Base-by-base conservation (phyloP, 2,113 vertebrate species). In the Zosterops japonicus region DNA sequence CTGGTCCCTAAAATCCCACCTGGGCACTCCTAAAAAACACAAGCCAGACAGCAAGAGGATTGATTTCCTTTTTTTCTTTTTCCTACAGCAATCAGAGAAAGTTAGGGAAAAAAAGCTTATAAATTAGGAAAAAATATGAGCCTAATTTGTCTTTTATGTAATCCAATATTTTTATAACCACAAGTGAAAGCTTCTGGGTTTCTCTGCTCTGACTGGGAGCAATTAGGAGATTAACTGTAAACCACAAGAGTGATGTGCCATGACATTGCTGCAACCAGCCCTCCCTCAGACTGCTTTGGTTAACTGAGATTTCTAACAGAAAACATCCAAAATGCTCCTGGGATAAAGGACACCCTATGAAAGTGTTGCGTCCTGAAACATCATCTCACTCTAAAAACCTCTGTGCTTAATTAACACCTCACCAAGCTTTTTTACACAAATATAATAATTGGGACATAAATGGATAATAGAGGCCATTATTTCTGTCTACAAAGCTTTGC, bases 31-130 rank as follows among this genome's bases (percentile, higher is more conserved):
- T 20, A 11, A 57, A 41, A 29, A 33, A 2, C 35, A 23, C 7
- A 5, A 31, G 6, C 2, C 18, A 65, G 9, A 15, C 22, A 61
- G n/a, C 1, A 11, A 47, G 8, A 9, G n/a, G 2, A 11, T 12
- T 60, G 3, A 9, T 15, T 50, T 35, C 2, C 4, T 9, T 24
- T 24, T 14, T 3, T 12, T 64, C 28, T 4, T 14, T 36, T 12
- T 6, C 1, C 3, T 21, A 22, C 11, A 52, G 20, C 1, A 9
- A 27, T 36, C 33, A 50, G 14, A 67, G 27, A 65, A 93, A 59
- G 3, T 39, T 24, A 7, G 11, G 3, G 36, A 8, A 14, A 31
- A 76, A 87, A 55, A 59, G 7, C 8, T 47, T 23, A 42, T 4
- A 31, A 35, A 61, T 41, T 27, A 57, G 25, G 31, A 39, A 33